Conservation (phyloP, 2,888 invertebrate genomes). For the Uloborus plumipes region DNA sequence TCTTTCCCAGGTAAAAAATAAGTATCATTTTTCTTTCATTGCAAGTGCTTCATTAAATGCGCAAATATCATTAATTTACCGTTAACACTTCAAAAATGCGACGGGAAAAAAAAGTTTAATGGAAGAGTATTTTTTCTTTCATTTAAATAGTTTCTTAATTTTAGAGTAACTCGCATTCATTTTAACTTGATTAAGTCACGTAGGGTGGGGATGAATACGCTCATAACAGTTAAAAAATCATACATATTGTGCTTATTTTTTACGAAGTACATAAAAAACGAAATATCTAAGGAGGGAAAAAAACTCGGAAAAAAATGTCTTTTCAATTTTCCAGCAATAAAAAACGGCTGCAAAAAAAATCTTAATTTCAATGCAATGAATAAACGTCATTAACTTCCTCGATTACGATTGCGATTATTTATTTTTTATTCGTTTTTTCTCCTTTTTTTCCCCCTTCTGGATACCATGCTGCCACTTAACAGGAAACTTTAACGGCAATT, state of each 20-base stretch:
- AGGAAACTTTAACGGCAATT: slow-evolving; percentile 49
- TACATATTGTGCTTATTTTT: slow-evolving; percentile 50
- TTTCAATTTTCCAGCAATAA: slow-evolving; percentile 40
- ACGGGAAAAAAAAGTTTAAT: slow-evolving; percentile 14
- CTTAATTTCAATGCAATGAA: slow-evolving; percentile 55
- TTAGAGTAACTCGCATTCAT: slow-evolving; percentile 32
- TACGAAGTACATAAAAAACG: neutral
- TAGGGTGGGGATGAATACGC: slow-evolving; percentile 34
- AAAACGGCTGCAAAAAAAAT: slow-evolving; percentile 34
- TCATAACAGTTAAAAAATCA: slow-evolving; percentile 42
- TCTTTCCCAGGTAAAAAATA: slow-evolving; percentile 13
- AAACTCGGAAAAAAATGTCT: slow-evolving; percentile 25
- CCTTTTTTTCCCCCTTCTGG: slow-evolving; percentile 1
- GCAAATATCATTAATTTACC: slow-evolving; percentile 53
- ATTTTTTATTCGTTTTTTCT: slow-evolving; percentile 13
- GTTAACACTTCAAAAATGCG: slow-evolving; percentile 47
- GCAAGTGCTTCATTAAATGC: slow-evolving; percentile 34
- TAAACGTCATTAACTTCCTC: slow-evolving; percentile 59
- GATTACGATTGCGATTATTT: slow-evolving; percentile 42
- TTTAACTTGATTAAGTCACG: slow-evolving; percentile 54
- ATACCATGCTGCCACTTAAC: slow-evolving; percentile 52
- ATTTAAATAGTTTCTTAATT: too few relatives aligned
- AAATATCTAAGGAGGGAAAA: slow-evolving; percentile 4
- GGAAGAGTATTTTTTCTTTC: too few relatives aligned
- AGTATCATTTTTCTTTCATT: slow-evolving; percentile 26